Base-by-base conservation (phyloP, 2,888 invertebrate genomes). In the Orchesella flavescens region DNA sequence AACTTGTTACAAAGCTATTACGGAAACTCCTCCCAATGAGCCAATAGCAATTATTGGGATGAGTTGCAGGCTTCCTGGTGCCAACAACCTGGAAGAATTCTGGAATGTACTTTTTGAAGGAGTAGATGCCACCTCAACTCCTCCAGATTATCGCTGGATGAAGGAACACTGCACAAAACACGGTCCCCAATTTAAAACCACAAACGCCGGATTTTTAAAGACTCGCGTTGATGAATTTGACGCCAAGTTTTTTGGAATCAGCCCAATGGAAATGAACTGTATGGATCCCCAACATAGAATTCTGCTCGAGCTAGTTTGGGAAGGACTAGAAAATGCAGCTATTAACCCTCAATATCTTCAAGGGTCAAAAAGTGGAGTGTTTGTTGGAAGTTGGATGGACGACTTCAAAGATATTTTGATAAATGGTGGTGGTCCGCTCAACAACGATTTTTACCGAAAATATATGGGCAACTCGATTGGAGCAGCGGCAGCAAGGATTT, bases 401-500 rank as follows among this genome's bases (percentile, higher is more conserved):
- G 73, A 80, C 44, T 80, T 46, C 55, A 73, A 73, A 44, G 80
- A 80, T 13, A 49, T 73, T 4, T 4, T 78, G 34, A 21, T 13
- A 13, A 9, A 43, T 3, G 21, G 44, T 10, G 71, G 71, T n/a
- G 21, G 3, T 5, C n/a, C n/a, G n/a, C n/a, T n/a, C n/a, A 49
- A 49, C 68, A 34, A 24, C 24, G 71, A 69, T 1, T 78, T 71
- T 49, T 78, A 71, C 49, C 4, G 71, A 19, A 71, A 17, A 10
- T 84, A 80, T 49, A 63, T 84, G 65, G 84, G 84, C n/a, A 80
- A 75, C 23, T 72, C 74, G 10, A 63, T 73, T 19, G 75, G 84
- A 3, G 66, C 80, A 1, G 68, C 53, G 13, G 80, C 79, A 17
- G 74, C 72, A 43, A 74, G 80, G 49, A 79, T 84, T 17, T 73